These are phyloP conservation scores for Leptinotarsa tumamoca DNA, from an alignment of 2,888 invertebrate species.

Conservation along the genomic window DNA sequence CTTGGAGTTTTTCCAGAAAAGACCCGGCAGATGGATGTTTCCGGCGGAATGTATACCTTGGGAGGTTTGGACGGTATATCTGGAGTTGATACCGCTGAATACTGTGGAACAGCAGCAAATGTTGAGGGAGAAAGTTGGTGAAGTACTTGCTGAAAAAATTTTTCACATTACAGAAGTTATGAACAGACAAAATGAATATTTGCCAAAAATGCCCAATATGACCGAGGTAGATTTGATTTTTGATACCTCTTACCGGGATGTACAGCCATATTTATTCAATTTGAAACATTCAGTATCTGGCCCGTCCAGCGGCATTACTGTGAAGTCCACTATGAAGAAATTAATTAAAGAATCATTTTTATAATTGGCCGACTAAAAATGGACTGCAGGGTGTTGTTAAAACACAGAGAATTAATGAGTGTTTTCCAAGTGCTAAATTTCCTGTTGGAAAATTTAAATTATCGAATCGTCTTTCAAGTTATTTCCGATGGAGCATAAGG, in stretches of 20 bases:
- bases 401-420: slow-evolving; percentile 6
- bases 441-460: too few species aligned
- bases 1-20: slow-evolving; percentile 94
- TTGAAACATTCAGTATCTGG: slow-evolving; percentile 86
- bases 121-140: slow-evolving; percentile 89
- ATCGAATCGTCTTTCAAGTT: too few species aligned
- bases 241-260: slow-evolving; percentile 91
- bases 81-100: slow-evolving; percentile 87
- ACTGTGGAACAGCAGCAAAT: slow-evolving; percentile 89
- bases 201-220: slow-evolving; percentile 95
- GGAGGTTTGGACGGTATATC: slow-evolving; percentile 97
- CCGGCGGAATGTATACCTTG: slow-evolving; percentile 95
- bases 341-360: slow-evolving; percentile 88
- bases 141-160: slow-evolving; percentile 91
- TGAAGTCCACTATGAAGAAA: slow-evolving; percentile 91
- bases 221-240: slow-evolving; percentile 94
- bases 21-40: slow-evolving; percentile 90
- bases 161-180: slow-evolving; percentile 95
- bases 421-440: neutral
- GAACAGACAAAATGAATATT: slow-evolving; percentile 90
- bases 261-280: slow-evolving; percentile 97
- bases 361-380: slow-evolving; percentile 62
- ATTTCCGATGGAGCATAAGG: too few species aligned
- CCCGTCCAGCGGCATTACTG: slow-evolving; percentile 79
- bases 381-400: neutral